Percentiles rank a stretch among this genome's conserved stretches.
These are phyloP conservation scores for Elymnias hypermnestra DNA, from an alignment of 1,140 invertebrate species.

Conservation along the genomic window DNA sequence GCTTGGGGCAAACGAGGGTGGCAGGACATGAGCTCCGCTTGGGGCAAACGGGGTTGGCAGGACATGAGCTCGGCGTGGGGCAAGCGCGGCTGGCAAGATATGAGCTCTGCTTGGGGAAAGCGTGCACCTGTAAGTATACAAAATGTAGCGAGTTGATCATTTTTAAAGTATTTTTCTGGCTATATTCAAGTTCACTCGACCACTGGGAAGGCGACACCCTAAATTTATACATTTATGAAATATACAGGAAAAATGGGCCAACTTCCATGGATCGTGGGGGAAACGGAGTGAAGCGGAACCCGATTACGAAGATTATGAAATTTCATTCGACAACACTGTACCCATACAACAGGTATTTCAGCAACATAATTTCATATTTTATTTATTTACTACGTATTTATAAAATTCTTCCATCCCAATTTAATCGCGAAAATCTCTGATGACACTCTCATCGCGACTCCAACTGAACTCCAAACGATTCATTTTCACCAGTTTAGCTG, in stretches of 20 bases:
- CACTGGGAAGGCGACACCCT: too few species aligned
- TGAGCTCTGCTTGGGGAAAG: constrained; percentile 80
- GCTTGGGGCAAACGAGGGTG: constrained; percentile 78
- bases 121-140: constrained; percentile 72
- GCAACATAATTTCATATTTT: not conserved
- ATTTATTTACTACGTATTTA: too few species aligned
- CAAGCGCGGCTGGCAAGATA: constrained; percentile 78
- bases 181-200: too few species aligned
- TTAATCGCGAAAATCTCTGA: too few species aligned
- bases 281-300: constrained; percentile 78
- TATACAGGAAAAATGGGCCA: constrained; percentile 74
- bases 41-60: constrained; percentile 80
- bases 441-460: too few species aligned
- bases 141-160: too few species aligned
- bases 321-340: constrained; percentile 39
- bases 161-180: not conserved
- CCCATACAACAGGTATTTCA: constrained; percentile 43
- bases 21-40: constrained; percentile 78
- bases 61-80: constrained; percentile 79
- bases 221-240: not conserved
- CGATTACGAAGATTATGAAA: constrained; percentile 71
- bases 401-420: too few species aligned
- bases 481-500: too few species aligned
- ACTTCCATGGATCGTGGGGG: constrained; percentile 80
- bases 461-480: too few species aligned